Base-by-base conservation (phyloP, 1,140 invertebrate genomes). In the Hycleus cichorii region DNA sequence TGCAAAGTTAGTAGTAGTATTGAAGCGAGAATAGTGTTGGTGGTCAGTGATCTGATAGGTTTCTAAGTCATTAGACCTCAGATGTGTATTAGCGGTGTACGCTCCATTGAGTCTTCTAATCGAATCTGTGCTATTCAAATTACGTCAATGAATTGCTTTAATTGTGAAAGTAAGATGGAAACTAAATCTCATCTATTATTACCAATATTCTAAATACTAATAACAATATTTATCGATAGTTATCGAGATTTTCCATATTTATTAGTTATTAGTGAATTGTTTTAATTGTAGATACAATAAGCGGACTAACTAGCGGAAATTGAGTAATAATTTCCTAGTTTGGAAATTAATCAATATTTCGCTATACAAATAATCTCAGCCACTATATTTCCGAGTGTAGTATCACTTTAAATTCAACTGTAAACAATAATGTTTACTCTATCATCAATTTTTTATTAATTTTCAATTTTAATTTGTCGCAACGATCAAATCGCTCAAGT, bases 41-140 rank as follows among this genome's bases (percentile, higher is more conserved):
- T 38, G 53, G 53, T 56, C 53, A 56, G 42, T 48, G 53, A 52
- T 58, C 57, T 58, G 52, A 58, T 52, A 38, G 49, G 49, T 58
- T 58, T 58, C 57, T 52, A 52, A 52, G 57, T 58, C 57, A 58
- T 58, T 58, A 58, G 57, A 44, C 43, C 49, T 51, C 43, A 52
- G 49, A 58, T 58, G 49, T 47, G 49, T 51, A 58, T 58, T 56
- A 45, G 50, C 27, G 44, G 57, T 58, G 45, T 32, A 32, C 49
- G 59, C 53, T 56, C 53, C 53, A 60, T 52, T 51, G 59, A 51
- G 45, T 56, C 49, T 56, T 42, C 27, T 57, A 60, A 60, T 60
- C 59, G 52, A 60, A 60, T 60, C 53, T 32, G 42, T 52, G 53
- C 43, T 48, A 56, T 57, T 57, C 54, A 60, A 60, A 60, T 60